Evolutionary conservation across 2,888 invertebrate genomes (phyloP), one percentile per base, ranked within the genome.

Genomic region (Hedychridium roseum): DNA sequence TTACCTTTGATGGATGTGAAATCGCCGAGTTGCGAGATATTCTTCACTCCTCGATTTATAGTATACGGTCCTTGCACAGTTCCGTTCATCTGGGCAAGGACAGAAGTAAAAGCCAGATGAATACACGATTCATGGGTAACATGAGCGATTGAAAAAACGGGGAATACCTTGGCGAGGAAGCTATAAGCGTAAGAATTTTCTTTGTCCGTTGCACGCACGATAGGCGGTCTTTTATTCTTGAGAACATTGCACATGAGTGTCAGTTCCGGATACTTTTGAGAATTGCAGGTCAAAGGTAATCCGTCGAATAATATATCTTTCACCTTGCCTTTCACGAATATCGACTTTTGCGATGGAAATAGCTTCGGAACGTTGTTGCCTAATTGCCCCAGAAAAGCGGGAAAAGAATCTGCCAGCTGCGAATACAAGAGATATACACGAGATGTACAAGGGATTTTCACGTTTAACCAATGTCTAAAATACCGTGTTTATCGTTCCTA

Each of bases 271-370:
- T 55, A 55, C 15, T 59, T 56, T 0, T 27, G 30, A 1, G 79
- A 74, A 28, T 79, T 77, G 51, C 86, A 86, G 55, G 80, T 80
- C 12, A 87, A 72, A 48, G 76, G 80, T 12, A 85, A 63, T 2
- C 87, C 87, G 9, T 83, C 81, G 55, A 86, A 87, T 36, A 87
- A 78, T 12, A 87, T 67, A 28, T 86, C 84, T 21, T 74, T 79
- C 0, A 82, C 82, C 43, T 79, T 81, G 2, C 80, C 81, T 15
- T 80, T 80, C 30, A 83, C 45, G 68, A 86, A 86, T 0, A 83
- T 80, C 36, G 82, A 82, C 0, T 76, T 79, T 1, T 81, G 71
- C 47, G 79, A 79, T 0, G 81, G 72, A 71, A 85, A 86, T 59
- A 86, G 79, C 51, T 80, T 80, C 12, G 80, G 81, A 27, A 86